Base-by-base conservation (phyloP, 2,888 invertebrate species). In the Smittia aterrima region DNA sequence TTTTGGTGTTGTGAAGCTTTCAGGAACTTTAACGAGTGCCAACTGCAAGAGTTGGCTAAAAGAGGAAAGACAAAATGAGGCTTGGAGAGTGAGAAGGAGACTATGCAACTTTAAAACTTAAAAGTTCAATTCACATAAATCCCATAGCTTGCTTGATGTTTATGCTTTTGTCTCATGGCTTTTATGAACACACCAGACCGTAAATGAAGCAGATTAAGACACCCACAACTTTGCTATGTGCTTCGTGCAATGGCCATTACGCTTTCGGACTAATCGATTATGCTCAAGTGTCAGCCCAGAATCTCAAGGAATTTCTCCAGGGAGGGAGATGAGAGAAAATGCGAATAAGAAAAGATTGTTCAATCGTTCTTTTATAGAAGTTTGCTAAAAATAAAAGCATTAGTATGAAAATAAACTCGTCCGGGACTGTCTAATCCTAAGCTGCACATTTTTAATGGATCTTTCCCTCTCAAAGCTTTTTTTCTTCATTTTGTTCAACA, bases 141-240 rank as follows among this genome's bases (percentile, higher is more conserved):
- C 16, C 47, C n/a, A n/a, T n/a, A 47, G 20, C 47, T 47, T 25
- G 54, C 6, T 38, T 22, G 70, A 72, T 72, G 72, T 72, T 72
- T 72, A 72, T 72, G 62, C 58, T 72, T n/a, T 62, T 72, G 72
- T 72, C 54, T 72, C 53, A 72, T 72, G 72, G 72, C 62, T 72
- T 72, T 72, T 72, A 72, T 72, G 72, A 62, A 72, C 72, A 72
- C 58, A 58, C 13, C 62, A 72, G 72, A 72, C 58, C 58, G 62
- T 62, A 62, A 72, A 72, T 72, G 72, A 72, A 72, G 24, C 72
- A 72, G 58, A 72, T 72, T 72, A 70, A 72, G 72, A 32, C 38
- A 32, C n/a, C 58, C 58, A 38, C 27, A 25, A 47, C 27, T 22
- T 25, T 54, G 22, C 32, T 32, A 2, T 16, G 18, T 58, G 58